These are phyloP conservation scores for Oryzias dopingdopingensis DNA, from an alignment of 2,797 vertebrate species.

Conservation along the genomic window DNA sequence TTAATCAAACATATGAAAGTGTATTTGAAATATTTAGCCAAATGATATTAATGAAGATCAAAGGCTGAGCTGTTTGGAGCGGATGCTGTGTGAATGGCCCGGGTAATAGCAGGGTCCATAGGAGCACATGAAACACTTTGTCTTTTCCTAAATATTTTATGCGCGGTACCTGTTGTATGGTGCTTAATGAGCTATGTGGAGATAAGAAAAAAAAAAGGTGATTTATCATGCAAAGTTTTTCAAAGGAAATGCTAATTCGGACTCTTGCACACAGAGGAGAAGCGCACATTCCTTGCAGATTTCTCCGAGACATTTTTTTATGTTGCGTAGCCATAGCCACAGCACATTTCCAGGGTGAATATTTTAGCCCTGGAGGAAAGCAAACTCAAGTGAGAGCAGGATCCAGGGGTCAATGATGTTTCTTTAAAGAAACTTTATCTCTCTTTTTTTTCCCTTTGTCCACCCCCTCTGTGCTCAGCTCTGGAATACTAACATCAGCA, in stretches of 20 bases:
- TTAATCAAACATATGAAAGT: conserved; percentile 73
- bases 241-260: conserved; percentile 77
- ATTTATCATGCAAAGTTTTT: conserved; percentile 78
- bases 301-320: conserved; percentile 34
- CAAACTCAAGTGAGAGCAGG: conserved; percentile 86
- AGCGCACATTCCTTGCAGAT: conserved; percentile 42
- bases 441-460: conserved; percentile 15
- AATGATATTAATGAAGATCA: conserved; percentile 76
- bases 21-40: conserved; percentile 77
- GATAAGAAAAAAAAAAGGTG: conserved; percentile 36
- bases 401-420: conserved; percentile 89
- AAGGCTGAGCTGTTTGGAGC: conserved; percentile 67
- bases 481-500: conserved; percentile 86
- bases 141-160: conserved; percentile 77
- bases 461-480: conserved; percentile 71
- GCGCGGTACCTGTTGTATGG: conserved; percentile 72
- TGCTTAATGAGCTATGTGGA: conserved; percentile 71
- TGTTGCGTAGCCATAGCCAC: conserved; percentile 73
- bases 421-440: conserved; percentile 91
- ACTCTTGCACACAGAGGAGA: conserved; percentile 30
- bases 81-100: conserved; percentile 68
- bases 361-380: conserved; percentile 93
- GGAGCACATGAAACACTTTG: conserved; percentile 75
- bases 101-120: conserved; percentile 72
- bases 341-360: conserved; percentile 88